Conservation (phyloP, 2,888 invertebrate genomes). For the Orthosia incerta region DNA sequence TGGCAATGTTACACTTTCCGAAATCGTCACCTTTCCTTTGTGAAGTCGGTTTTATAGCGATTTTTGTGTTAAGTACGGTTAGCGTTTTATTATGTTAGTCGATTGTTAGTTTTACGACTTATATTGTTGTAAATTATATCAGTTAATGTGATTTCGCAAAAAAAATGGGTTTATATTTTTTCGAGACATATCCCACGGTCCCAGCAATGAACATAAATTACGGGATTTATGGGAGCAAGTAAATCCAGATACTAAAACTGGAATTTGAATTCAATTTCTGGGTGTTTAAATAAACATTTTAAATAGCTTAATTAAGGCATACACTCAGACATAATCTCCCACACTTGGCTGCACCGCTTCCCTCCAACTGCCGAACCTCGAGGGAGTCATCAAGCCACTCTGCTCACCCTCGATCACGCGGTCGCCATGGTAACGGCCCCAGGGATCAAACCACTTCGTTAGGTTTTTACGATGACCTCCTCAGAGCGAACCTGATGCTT, state of each 20-base stretch:
- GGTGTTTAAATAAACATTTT: neutral
- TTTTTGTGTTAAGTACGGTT: slow-evolving; percentile 49
- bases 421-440: slow-evolving; percentile 28
- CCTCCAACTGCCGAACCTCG: neutral
- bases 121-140: slow-evolving; percentile 45
- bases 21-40: slow-evolving; percentile 65
- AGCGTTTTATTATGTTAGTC: slow-evolving; percentile 58
- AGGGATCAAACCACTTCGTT: slow-evolving; percentile 44
- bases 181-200: slow-evolving; percentile 23
- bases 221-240: neutral
- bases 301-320: neutral
- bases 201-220: slow-evolving; percentile 14
- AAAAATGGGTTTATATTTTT: slow-evolving; percentile 4
- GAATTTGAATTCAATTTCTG: neutral
- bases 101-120: slow-evolving; percentile 59
- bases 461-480: slow-evolving; percentile 48
- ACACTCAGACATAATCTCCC: neutral
- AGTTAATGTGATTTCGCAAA: slow-evolving; percentile 38
- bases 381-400: slow-evolving; percentile 15
- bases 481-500: slow-evolving; percentile 42
- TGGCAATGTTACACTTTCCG: slow-evolving; percentile 38
- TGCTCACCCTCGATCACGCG: neutral
- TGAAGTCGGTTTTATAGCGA: slow-evolving; percentile 57
- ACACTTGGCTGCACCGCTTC: neutral
- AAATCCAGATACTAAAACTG: neutral